Evolutionary conservation across 2,888 invertebrate genomes (phyloP).

Genomic region (Autographa gamma): DNA sequence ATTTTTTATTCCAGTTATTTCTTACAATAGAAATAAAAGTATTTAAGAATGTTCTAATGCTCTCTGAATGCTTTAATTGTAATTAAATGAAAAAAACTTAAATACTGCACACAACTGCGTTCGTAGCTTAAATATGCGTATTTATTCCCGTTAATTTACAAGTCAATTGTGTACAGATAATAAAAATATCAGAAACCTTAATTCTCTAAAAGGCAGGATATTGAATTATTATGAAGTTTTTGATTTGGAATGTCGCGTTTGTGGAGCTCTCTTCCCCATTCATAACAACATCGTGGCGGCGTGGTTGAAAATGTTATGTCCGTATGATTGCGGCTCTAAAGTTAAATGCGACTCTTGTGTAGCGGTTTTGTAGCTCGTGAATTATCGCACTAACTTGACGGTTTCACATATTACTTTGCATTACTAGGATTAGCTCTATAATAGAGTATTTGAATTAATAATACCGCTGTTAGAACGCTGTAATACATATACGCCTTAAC

Average conservation of each 20-base stretch:
- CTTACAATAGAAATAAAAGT: too few relatives aligned
- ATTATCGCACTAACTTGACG: constrained; percentile 31
- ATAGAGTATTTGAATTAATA: not conserved
- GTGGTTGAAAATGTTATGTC: constrained; percentile 16
- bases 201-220: not conserved
- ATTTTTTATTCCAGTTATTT: too few relatives aligned
- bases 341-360: constrained; percentile 66
- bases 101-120: too few relatives aligned
- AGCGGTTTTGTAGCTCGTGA: constrained; percentile 59
- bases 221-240: not conserved
- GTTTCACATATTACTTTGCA: constrained; percentile 11
- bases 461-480: not conserved
- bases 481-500: not conserved
- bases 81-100: too few relatives aligned
- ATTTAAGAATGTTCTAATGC: too few relatives aligned
- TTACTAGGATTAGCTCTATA: not conserved
- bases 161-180: too few relatives aligned
- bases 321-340: constrained; percentile 57
- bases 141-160: too few relatives aligned
- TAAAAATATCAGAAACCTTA: not conserved
- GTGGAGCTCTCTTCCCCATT: not conserved
- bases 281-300: not conserved
- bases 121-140: too few relatives aligned
- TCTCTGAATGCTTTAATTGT: too few relatives aligned
- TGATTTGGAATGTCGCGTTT: not conserved